A percentile compares a stretch with the other conserved stretches of the same genome.
Evolutionary conservation across 2,113 vertebrate species (phyloP).

Genomic region (Phyllostomus discolor): DNA sequence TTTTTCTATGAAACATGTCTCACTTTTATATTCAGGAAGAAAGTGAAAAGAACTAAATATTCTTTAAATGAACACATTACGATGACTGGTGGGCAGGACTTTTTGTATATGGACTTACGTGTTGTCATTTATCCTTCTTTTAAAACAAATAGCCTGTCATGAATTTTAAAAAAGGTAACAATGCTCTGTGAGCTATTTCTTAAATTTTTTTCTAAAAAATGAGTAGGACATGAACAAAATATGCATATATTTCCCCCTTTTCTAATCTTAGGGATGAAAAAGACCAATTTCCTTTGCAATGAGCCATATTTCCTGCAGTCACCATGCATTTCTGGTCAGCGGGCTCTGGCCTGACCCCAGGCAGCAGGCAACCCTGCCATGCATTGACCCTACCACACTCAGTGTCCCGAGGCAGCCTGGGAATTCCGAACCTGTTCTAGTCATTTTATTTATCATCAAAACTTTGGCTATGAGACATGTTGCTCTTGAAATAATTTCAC

Average conservation of each 20-base stretch:
- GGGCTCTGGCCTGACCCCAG: not conserved
- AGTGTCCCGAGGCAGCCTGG: not conserved
- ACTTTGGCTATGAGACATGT: conserved; percentile 37
- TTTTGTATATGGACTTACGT: not conserved
- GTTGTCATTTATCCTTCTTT: not conserved
- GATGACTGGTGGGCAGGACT: not conserved
- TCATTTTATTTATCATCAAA: conserved; percentile 56
- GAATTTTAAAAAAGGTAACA: not conserved
- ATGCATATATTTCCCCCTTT: not conserved
- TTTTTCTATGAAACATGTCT: not conserved
- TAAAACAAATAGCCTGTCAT: not conserved
- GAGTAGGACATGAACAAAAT: not conserved
- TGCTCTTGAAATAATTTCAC: conserved; percentile 51
- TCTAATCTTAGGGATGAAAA: not conserved
- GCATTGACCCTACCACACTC: not conserved
- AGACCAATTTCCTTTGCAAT: not conserved
- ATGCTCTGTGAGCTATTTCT: not conserved
- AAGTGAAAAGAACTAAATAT: not conserved
- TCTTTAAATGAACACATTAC: not conserved
- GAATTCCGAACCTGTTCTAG: conserved; percentile 25
- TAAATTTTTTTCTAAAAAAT: not conserved
- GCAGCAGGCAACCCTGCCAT: not conserved
- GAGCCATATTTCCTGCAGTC: not conserved
- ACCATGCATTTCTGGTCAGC: not conserved
- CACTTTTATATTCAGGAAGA: not conserved